These are phyloP conservation scores for Hemaris fuciformis DNA, from an alignment of 2,888 invertebrate genomes.

Conservation along the genomic window DNA sequence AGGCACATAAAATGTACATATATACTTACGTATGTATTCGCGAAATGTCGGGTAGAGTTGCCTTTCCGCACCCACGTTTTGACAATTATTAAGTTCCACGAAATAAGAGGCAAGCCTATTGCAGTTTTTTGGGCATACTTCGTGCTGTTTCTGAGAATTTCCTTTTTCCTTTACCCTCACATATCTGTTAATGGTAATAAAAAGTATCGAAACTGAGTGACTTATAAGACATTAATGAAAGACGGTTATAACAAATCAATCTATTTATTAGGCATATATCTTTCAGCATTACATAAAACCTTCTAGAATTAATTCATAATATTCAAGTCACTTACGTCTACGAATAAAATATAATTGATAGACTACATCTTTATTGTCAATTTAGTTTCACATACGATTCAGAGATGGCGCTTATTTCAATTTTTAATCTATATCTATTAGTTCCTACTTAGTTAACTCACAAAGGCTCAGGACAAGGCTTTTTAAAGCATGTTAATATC, in stretches of 20 bases:
- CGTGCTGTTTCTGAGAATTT: too few species aligned
- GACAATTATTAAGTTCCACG: too few species aligned
- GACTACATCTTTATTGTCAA: slow-evolving; percentile 24
- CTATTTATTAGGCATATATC: slow-evolving; percentile 60
- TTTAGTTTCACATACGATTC: neutral
- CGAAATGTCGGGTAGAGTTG: too few species aligned
- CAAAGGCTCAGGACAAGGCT: slow-evolving; percentile 6
- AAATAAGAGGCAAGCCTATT: too few species aligned
- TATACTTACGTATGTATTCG: too few species aligned
- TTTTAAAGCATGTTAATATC: neutral
- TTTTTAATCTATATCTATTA: neutral
- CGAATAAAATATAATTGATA: slow-evolving; percentile 12
- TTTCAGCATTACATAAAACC: slow-evolving; percentile 57
- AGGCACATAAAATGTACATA: too few species aligned
- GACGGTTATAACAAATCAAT: slow-evolving; percentile 47
- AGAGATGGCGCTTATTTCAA: slow-evolving; percentile 10
- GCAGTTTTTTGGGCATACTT: too few species aligned
- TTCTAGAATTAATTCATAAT: slow-evolving; percentile 49
- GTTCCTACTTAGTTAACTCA: neutral
- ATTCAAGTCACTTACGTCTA: slow-evolving; percentile 33
- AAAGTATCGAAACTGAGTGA: too few species aligned
- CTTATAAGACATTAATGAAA: slow-evolving; percentile 38
- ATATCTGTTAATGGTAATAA: too few species aligned
- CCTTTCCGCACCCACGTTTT: too few species aligned
- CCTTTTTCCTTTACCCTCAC: too few species aligned